A percentile compares a stretch with the other conserved stretches of the same genome.
Evolutionary conservation across 2,113 vertebrate genomes (phyloP).

Genomic region (Oxygymnocypris stewartii): DNA sequence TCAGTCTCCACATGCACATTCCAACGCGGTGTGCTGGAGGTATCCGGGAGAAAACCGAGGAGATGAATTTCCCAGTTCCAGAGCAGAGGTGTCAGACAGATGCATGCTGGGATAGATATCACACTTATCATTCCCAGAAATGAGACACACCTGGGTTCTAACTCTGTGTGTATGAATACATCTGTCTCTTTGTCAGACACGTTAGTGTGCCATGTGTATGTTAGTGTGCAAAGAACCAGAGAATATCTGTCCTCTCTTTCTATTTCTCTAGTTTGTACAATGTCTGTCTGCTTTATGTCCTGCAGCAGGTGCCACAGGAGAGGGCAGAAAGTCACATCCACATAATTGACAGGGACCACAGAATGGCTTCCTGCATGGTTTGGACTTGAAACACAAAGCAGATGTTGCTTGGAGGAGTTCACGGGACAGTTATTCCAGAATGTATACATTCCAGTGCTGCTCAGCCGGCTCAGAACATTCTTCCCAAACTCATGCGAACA

Average conservation of each 20-base stretch:
- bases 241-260: slow-evolving; percentile 20
- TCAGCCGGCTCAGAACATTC: slow-evolving; percentile 34
- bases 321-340: slow-evolving; percentile 29
- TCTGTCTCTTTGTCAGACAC: slow-evolving; percentile 11
- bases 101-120: slow-evolving; percentile 37
- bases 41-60: slow-evolving; percentile 45
- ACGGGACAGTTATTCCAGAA: slow-evolving; percentile 37
- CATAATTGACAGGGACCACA: slow-evolving; percentile 25
- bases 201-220: slow-evolving; percentile 13
- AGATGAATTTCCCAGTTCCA: slow-evolving; percentile 31
- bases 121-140: slow-evolving; percentile 1
- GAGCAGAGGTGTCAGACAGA: slow-evolving; percentile 30
- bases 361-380: slow-evolving; percentile 37
- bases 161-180: slow-evolving; percentile 3
- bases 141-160: neutral
- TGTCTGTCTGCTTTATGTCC: slow-evolving; percentile 3
- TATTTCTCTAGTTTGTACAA: neutral
- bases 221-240: slow-evolving; percentile 24
- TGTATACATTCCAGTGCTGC: slow-evolving; percentile 36
- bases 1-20: slow-evolving; percentile 21
- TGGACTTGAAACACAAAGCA: slow-evolving; percentile 30
- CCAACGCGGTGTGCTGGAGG: slow-evolving; percentile 57
- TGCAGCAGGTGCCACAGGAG: slow-evolving; percentile 15
- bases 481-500: slow-evolving; percentile 12
- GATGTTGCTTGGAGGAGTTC: slow-evolving; percentile 38